These are phyloP conservation scores for Steromphala cineraria DNA, from an alignment of 2,888 invertebrate species.

Conservation along the genomic window DNA sequence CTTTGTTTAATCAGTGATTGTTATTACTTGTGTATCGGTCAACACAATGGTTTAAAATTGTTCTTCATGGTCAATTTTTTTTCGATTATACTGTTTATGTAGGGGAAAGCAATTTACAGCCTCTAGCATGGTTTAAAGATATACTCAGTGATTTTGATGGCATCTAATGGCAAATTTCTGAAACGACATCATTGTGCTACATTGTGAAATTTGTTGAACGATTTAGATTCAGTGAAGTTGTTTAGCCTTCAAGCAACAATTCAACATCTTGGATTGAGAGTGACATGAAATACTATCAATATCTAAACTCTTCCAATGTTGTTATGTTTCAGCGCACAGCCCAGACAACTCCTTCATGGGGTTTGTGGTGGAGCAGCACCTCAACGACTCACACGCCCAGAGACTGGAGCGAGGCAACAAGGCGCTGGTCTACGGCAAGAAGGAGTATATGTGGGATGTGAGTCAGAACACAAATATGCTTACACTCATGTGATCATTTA, in stretches of 20 bases:
- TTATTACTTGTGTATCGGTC: no score
- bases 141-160: neutral
- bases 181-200: neutral
- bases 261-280: no score
- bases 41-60: no score
- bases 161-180: neutral
- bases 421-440: constrained; percentile 76
- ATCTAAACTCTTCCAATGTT: neutral
- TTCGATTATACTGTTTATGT: no score
- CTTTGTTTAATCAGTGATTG: no score
- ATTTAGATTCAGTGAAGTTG: no score
- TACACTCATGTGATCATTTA: neutral
- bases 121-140: neutral
- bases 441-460: constrained; percentile 76
- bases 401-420: constrained; percentile 56
- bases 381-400: constrained; percentile 54
- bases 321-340: constrained; percentile 74
- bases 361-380: constrained; percentile 75
- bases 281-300: no score
- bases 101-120: no score
- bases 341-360: constrained; percentile 77
- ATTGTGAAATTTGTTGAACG: neutral
- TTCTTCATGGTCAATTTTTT: no score
- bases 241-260: no score
- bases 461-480: constrained; percentile 9